Evolutionary conservation across 2,888 invertebrate species (phyloP), one percentile per base, ranked within the genome.

Genomic region (Brachyptera risi): DNA sequence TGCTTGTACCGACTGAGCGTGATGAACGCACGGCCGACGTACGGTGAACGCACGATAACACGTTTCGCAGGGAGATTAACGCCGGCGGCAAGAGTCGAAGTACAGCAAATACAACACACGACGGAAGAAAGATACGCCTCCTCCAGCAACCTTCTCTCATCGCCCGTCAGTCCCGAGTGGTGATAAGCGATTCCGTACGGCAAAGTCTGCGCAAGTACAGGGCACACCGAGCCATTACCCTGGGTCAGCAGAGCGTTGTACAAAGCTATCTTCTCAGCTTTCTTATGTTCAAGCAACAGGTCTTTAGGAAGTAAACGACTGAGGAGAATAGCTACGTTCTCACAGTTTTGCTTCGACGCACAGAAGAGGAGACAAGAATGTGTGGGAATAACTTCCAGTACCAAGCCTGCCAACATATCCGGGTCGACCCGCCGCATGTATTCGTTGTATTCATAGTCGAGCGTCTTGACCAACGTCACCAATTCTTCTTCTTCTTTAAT

Each of bases 71-170:
- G 97, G 67, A 98, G 80, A 81, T 98, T 98, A 26, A 98, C 95
- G 2, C 97, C 97, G 21, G 97, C 96, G n/a, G 97, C 97, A 66
- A 98, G 78, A 0, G 97, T 98, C 1, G 96, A 96, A 0, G 97
- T 98, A 73, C 96, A 96, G 72, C 95, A 92, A 65, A 98, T 82
- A 27, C 95, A 89, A 63, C 86, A 90, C 35, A 98, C 76, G n/a
- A 84, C 84, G 0, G 93, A 92, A n/a, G 82, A 79, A 65, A 87
- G 82, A 73, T 90, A 96, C 1, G 85, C 89, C 60, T 89, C 90
- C 74, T 97, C 96, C 15, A 97, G 78, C 57, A 92, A 78, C 65
- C 81, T 81, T 27, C 96, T 78, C 77, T 98, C 97, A 70, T 95
- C 96, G 5, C 80, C 80, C 2, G 92, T 93, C 47, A 98, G 80